A percentile compares a stretch with the other conserved stretches of the same genome.
These are phyloP conservation scores for Ctenomys sociabilis DNA, from an alignment of 2,113 vertebrate genomes.

Conservation along the genomic window DNA sequence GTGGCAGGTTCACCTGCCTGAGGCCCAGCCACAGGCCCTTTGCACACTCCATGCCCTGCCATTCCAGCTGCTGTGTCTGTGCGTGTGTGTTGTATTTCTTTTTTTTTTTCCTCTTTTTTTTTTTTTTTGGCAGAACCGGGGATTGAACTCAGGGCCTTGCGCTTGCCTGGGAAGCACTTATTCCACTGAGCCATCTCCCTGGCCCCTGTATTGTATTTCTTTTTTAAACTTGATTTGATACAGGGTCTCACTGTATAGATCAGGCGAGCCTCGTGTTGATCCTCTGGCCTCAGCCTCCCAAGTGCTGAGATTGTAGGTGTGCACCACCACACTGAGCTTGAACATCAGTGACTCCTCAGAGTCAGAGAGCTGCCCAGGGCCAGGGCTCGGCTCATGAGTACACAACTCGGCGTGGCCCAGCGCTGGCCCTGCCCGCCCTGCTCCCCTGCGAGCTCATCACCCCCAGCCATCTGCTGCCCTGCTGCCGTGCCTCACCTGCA, in stretches of 20 bases:
- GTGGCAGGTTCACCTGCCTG: not conserved
- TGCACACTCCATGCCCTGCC: not conserved
- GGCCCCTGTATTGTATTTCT: too few species aligned
- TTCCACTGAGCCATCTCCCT: too few species aligned
- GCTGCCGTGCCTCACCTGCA: conserved; percentile 87
- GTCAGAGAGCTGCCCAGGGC: not conserved
- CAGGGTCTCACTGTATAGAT: not conserved
- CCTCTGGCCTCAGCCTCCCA: not conserved
- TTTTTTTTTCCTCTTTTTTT: too few species aligned
- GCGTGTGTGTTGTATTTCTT: not conserved
- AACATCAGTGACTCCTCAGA: not conserved
- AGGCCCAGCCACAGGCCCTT: not conserved
- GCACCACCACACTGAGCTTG: not conserved
- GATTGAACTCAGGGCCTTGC: too few species aligned
- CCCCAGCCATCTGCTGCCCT: not conserved
- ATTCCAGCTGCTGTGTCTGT: not conserved
- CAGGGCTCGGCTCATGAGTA: not conserved
- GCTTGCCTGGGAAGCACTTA: too few species aligned
- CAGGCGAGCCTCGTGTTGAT: not conserved
- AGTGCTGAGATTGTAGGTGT: not conserved
- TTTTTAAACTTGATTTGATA: not conserved
- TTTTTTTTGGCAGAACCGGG: too few species aligned
- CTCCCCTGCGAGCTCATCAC: not conserved
- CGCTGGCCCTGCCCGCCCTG: fast-evolving
- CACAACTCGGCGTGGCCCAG: not conserved